Evolutionary conservation across 1,140 invertebrate genomes (phyloP).

Genomic region (Palaemon carinicauda): DNA sequence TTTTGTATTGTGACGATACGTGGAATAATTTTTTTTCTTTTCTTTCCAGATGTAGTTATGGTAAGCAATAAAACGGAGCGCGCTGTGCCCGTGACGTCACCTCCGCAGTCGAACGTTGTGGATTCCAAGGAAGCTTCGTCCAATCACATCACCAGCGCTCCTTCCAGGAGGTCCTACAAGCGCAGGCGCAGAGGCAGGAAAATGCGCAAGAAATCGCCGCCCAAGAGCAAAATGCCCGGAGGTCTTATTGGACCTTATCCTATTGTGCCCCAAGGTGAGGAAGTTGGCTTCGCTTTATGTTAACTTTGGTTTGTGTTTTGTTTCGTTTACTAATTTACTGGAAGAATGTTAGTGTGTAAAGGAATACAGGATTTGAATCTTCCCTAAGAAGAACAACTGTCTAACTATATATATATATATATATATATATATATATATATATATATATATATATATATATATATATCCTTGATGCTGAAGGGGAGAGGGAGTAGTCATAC

Average conservation of each 20-base stretch:
- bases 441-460: too few relatives aligned
- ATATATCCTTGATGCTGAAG: too few relatives aligned
- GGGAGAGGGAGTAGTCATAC: too few relatives aligned
- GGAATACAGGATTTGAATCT: too few relatives aligned
- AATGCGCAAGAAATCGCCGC: constrained; percentile 14
- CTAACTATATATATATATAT: too few relatives aligned
- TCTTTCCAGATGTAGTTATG: constrained; percentile 14
- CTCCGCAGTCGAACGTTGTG: not conserved
- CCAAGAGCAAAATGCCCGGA: constrained; percentile 49
- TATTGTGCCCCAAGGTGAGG: constrained; percentile 54
- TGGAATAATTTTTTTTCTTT: too few relatives aligned
- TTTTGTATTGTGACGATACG: too few relatives aligned
- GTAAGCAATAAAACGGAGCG: constrained; percentile 46
- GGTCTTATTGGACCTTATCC: constrained; percentile 37
- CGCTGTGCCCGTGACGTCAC: constrained; percentile 4
- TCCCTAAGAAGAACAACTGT: too few relatives aligned
- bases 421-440: too few relatives aligned
- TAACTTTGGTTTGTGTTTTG: not conserved
- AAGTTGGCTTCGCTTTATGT: not conserved
- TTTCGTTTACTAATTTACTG: too few relatives aligned
- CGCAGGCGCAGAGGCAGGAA: constrained; percentile 42
- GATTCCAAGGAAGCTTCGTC: not conserved
- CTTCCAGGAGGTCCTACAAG: not conserved
- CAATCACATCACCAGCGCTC: not conserved
- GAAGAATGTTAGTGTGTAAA: too few relatives aligned